These are phyloP conservation scores for Heterocephalus glaber DNA, from an alignment of 2,113 vertebrate genomes.

Conservation along the genomic window DNA sequence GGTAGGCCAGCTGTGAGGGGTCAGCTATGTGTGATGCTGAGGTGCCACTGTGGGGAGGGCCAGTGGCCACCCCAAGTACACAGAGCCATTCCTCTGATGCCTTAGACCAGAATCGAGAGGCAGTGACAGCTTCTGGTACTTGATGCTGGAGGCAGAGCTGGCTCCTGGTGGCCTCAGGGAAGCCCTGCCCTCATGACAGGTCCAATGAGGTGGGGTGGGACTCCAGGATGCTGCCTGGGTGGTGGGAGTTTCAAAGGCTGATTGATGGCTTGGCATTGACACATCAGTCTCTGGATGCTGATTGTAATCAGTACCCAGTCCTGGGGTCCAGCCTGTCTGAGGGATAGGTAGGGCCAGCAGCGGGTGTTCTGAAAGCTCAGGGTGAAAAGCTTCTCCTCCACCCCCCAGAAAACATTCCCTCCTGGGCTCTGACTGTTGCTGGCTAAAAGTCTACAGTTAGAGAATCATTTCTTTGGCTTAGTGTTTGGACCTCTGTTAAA, in stretches of 20 bases:
- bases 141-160: not conserved
- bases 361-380: not conserved
- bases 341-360: not conserved
- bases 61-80: rapidly evolving
- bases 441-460: not conserved
- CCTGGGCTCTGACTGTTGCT: not conserved
- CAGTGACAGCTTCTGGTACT: not conserved
- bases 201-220: too few relatives aligned
- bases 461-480: not conserved
- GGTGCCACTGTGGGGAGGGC: not conserved
- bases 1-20: not conserved
- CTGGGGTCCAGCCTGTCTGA: not conserved
- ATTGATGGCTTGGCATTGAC: not conserved
- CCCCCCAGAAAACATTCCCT: not conserved
- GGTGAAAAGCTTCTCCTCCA: too few relatives aligned
- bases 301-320: not conserved
- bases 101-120: not conserved
- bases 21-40: rapidly evolving
- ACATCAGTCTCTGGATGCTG: not conserved
- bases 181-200: not conserved
- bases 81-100: not conserved
- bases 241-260: not conserved
- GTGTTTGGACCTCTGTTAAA: not conserved
- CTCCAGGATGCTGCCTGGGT: not conserved
- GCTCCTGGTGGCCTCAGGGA: not conserved